phyloP scores from a whole-genome alignment of 1,140 invertebrate species.

The Brachionus calyciflorus region DNA sequence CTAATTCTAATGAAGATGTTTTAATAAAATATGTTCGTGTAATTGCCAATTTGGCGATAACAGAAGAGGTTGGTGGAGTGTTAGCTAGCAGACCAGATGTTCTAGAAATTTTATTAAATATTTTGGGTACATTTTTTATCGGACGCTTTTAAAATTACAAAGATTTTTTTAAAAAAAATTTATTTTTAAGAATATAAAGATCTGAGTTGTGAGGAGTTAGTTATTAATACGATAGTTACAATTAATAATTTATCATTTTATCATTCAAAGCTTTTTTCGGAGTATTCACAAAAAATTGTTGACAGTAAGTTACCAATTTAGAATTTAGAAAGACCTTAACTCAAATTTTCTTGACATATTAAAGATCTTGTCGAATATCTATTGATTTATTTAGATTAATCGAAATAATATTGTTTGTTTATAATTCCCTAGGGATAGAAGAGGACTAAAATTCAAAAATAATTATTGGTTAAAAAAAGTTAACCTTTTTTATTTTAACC shows the following conservation, averaged over 20 bases:
- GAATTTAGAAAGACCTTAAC: no score
- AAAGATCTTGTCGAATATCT: no score
- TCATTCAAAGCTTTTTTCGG: slow-evolving; percentile 12
- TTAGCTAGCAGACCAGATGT: slow-evolving; percentile 62
- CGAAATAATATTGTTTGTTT: no score
- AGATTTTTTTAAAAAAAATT: slow-evolving; percentile 54
- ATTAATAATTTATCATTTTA: slow-evolving; percentile 71
- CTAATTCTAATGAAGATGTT: slow-evolving; percentile 53
- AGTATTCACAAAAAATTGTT: slow-evolving; percentile 53
- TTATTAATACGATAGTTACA: slow-evolving; percentile 67
- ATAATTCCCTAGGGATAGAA: no score
- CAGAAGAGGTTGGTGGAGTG: slow-evolving; percentile 67
- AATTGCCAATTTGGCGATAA: slow-evolving; percentile 72
- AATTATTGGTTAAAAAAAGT: no score
- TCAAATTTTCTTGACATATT: no score
- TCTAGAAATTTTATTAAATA: slow-evolving; percentile 59
- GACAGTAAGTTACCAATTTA: slow-evolving; percentile 58
- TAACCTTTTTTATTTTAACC: no score
- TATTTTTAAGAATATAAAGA: slow-evolving; percentile 56
- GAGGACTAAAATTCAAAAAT: no score
- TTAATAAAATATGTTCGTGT: slow-evolving; percentile 67
- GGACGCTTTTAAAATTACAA: slow-evolving; percentile 52
- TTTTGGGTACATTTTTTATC: slow-evolving; percentile 61
- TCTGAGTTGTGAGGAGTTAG: slow-evolving; percentile 67
- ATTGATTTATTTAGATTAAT: no score